Evolutionary conservation across 2,888 invertebrate species (phyloP).

Genomic region (Tipula unca): DNA sequence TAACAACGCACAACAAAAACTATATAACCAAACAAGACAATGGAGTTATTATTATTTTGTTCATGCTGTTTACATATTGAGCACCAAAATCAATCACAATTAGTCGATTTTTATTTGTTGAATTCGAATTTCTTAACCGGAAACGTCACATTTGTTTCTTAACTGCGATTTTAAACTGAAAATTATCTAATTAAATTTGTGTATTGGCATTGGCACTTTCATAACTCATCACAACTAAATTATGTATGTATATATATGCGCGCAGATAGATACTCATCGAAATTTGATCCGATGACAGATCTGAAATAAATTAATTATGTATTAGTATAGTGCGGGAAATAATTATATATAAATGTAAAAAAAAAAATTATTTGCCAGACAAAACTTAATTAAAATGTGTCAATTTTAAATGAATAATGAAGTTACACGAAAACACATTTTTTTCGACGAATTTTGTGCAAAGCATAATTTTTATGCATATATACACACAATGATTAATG

Average conservation of each 20-base stretch:
- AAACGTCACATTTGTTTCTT: not conserved
- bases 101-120: not conserved
- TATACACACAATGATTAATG: not conserved
- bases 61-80: not conserved
- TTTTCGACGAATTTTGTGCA: too few relatives aligned
- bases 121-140: not conserved
- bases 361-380: not conserved
- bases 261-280: not conserved
- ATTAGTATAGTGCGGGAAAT: not conserved
- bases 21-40: not conserved
- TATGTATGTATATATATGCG: not conserved
- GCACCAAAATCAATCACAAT: not conserved
- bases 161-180: not conserved
- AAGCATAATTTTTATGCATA: not conserved
- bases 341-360: not conserved
- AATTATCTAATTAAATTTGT: not conserved
- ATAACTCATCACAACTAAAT: not conserved
- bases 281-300: conserved; percentile 18
- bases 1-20: not conserved
- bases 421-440: not conserved
- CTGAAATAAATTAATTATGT: not conserved
- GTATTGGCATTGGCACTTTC: not conserved
- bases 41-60: not conserved
- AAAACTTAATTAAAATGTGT: not conserved
- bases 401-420: not conserved